These are phyloP conservation scores for Vireo griseus DNA, from an alignment of 2,797 vertebrate genomes.

Conservation along the genomic window DNA sequence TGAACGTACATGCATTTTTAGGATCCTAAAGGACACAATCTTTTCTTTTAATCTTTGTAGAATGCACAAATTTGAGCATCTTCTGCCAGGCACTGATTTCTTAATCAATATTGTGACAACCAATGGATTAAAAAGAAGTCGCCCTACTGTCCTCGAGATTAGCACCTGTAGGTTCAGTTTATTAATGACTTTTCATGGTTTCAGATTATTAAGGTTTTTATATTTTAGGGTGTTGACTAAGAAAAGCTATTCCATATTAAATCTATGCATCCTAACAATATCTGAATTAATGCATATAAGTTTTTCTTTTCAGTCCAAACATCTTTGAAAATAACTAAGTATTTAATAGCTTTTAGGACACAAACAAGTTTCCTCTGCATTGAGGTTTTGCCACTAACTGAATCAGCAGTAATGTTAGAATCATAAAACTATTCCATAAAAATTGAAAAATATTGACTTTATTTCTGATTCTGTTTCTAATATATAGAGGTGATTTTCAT, in stretches of 20 bases:
- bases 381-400: not conserved
- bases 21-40: not conserved
- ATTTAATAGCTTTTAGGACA: not conserved
- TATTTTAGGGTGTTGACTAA: not conserved
- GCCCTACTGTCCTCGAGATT: constrained; percentile 61
- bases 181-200: not conserved
- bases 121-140: constrained; percentile 77
- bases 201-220: not conserved
- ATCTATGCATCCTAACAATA: not conserved
- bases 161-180: constrained; percentile 77
- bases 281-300: not conserved
- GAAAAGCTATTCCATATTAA: not conserved
- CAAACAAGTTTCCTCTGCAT: not conserved
- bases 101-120: constrained; percentile 74
- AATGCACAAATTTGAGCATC: constrained; percentile 73
- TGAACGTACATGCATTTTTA: not conserved
- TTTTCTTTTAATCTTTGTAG: constrained; percentile 62
- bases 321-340: not conserved
- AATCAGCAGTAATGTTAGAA: not conserved
- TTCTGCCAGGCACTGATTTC: constrained; percentile 79
- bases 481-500: not conserved
- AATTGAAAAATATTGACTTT: not conserved
- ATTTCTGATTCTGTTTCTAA: not conserved
- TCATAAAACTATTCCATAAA: not conserved
- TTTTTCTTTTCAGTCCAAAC: not conserved